phyloP scores from a whole-genome alignment of 2,888 invertebrate genomes.

The Loripinus fragilis region DNA sequence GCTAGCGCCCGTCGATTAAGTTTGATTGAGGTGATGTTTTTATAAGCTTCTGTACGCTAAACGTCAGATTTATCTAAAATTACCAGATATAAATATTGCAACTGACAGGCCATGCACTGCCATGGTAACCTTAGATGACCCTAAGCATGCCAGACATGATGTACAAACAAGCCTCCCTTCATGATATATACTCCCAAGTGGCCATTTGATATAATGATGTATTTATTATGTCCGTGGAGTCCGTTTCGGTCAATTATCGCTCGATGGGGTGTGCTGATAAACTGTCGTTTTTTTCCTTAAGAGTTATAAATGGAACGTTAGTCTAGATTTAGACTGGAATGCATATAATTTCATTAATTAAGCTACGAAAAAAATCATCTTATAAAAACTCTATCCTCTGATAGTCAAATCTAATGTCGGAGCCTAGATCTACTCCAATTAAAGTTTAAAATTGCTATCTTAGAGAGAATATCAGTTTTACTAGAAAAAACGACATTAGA shows the following conservation, averaged over 20 bases:
- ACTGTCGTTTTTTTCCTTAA: too few species aligned
- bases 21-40: slow-evolving; percentile 8
- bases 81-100: slow-evolving; percentile 6
- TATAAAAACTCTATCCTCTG: too few species aligned
- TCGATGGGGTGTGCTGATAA: slow-evolving; percentile 3
- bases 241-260: slow-evolving; percentile 14
- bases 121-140: slow-evolving; percentile 8
- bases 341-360: too few species aligned
- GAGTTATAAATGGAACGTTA: too few species aligned
- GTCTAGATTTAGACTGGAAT: too few species aligned
- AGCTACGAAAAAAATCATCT: too few species aligned
- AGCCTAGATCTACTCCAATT: too few species aligned
- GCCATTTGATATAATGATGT: slow-evolving; percentile 10
- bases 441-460: too few species aligned
- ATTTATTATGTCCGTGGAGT: slow-evolving; percentile 4
- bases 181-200: slow-evolving; percentile 11
- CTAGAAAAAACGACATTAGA: too few species aligned
- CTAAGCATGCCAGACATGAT: slow-evolving; percentile 9
- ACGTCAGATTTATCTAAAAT: slow-evolving; percentile 18
- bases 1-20: slow-evolving; percentile 1
- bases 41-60: slow-evolving; percentile 9
- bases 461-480: too few species aligned
- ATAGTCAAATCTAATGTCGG: too few species aligned
- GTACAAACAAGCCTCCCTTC: neutral
- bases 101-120: slow-evolving; percentile 13